Conservation (phyloP, 2,113 vertebrate species). For the Anoplopoma fimbria region DNA sequence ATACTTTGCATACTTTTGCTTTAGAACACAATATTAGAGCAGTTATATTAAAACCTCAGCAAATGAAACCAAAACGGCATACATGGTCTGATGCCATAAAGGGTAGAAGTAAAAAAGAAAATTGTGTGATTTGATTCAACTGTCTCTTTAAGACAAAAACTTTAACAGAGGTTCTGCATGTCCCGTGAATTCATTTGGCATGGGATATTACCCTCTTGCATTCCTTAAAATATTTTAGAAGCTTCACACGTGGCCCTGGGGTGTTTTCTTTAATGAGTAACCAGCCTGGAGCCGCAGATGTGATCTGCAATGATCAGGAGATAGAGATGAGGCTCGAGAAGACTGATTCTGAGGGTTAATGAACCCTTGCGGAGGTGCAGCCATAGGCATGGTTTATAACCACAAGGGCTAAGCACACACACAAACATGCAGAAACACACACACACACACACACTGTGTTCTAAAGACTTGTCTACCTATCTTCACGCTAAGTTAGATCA, state of each 20-base stretch:
- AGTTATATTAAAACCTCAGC: neutral
- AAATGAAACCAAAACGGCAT: neutral
- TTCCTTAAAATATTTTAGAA: slow-evolving; percentile 51
- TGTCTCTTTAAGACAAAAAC: slow-evolving; percentile 4
- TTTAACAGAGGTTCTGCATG: neutral
- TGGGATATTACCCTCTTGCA: slow-evolving; percentile 29
- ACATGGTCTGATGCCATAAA: slow-evolving; percentile 1
- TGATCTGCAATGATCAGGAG: slow-evolving; percentile 69
- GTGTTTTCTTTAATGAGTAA: slow-evolving; percentile 67
- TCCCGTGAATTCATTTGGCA: slow-evolving; percentile 29
- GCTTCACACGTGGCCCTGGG: slow-evolving; percentile 52
- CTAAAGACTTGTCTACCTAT: slow-evolving; percentile 39
- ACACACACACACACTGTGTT: neutral
- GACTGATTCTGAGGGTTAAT: slow-evolving; percentile 73
- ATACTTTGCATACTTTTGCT: neutral
- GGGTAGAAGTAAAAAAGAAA: no score
- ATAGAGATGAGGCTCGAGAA: slow-evolving; percentile 62
- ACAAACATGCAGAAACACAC: neutral
- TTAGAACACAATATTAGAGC: neutral
- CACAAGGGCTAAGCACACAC: slow-evolving; percentile 41
- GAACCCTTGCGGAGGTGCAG: slow-evolving; percentile 73
- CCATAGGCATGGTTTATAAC: slow-evolving; percentile 63
- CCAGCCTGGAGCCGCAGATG: slow-evolving; percentile 71
- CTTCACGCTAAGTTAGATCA: slow-evolving; percentile 10
- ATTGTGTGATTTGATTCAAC: neutral